A percentile compares a stretch with the other conserved stretches of the same genome.
These are phyloP conservation scores for Epistrophella euchroma DNA, from an alignment of 2,888 invertebrate genomes.

Conservation along the genomic window DNA sequence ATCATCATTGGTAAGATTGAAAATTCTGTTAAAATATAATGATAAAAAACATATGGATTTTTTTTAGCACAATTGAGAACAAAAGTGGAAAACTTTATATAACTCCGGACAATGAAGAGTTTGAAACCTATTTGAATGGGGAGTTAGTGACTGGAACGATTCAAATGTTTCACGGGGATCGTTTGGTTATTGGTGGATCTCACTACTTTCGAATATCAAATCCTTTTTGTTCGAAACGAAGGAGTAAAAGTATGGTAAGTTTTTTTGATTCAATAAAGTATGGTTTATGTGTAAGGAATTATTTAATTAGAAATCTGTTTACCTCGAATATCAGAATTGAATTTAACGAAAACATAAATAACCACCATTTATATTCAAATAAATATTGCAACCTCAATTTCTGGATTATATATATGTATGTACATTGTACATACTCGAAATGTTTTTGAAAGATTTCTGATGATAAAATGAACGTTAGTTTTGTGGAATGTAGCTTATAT, in stretches of 20 bases:
- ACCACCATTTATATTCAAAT: too few relatives aligned
- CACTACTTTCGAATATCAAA: constrained; percentile 86
- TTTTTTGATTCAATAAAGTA: background rate
- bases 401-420: too few relatives aligned
- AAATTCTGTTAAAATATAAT: constrained; percentile 9
- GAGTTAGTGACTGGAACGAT: constrained; percentile 83
- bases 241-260: constrained; percentile 79
- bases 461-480: too few relatives aligned
- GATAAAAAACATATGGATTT: background rate
- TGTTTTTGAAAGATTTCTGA: too few relatives aligned
- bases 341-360: too few relatives aligned
- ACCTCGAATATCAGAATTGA: too few relatives aligned
- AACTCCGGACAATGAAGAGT: constrained; percentile 83
- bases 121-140: constrained; percentile 86
- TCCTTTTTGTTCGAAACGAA: constrained; percentile 81
- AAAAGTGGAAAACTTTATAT: constrained; percentile 83
- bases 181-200: constrained; percentile 86
- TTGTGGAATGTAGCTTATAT: too few relatives aligned
- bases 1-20: constrained; percentile 86
- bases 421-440: too few relatives aligned
- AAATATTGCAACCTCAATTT: too few relatives aligned
- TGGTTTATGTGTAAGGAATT: too few relatives aligned
- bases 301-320: too few relatives aligned
- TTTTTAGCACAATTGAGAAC: constrained; percentile 84
- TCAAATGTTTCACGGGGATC: constrained; percentile 85